phyloP scores from a whole-genome alignment of 2,888 invertebrate genomes.

The Cotesia congregata region DNA sequence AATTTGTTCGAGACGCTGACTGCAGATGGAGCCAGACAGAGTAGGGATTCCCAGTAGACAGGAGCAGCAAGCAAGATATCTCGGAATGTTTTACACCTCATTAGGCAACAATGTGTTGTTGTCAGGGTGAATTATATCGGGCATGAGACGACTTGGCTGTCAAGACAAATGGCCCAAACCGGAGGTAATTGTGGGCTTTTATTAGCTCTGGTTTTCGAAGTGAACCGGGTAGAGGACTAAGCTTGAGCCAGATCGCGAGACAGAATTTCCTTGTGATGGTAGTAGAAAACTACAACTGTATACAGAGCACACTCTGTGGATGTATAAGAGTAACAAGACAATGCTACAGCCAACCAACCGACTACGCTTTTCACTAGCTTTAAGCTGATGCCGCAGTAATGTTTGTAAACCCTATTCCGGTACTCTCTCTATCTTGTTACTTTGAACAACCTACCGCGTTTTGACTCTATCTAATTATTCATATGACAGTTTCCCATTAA shows the following conservation, averaged over 20 bases:
- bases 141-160: conserved; percentile 67
- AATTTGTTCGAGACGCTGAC: conserved; percentile 25
- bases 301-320: conserved; percentile 24
- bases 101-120: conserved; percentile 71
- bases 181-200: conserved; percentile 71
- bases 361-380: conserved; percentile 42
- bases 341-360: conserved; percentile 43
- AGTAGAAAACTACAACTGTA: background rate
- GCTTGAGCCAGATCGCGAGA: conserved; percentile 38
- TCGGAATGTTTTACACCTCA: conserved; percentile 70
- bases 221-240: background rate
- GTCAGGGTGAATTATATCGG: conserved; percentile 70
- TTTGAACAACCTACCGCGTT: background rate
- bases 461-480: background rate
- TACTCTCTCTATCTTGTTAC: background rate
- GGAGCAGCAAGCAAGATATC: conserved; percentile 56
- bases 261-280: conserved; percentile 21
- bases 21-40: conserved; percentile 29
- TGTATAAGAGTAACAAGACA: conserved; percentile 47
- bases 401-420: conserved; percentile 10
- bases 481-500: background rate
- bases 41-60: conserved; percentile 56
- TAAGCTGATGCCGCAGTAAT: conserved; percentile 35
- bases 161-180: conserved; percentile 70
- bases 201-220: conserved; percentile 67